Conservation (phyloP, 1,140 invertebrate genomes). For the Diachasmimorpha longicaudata region DNA sequence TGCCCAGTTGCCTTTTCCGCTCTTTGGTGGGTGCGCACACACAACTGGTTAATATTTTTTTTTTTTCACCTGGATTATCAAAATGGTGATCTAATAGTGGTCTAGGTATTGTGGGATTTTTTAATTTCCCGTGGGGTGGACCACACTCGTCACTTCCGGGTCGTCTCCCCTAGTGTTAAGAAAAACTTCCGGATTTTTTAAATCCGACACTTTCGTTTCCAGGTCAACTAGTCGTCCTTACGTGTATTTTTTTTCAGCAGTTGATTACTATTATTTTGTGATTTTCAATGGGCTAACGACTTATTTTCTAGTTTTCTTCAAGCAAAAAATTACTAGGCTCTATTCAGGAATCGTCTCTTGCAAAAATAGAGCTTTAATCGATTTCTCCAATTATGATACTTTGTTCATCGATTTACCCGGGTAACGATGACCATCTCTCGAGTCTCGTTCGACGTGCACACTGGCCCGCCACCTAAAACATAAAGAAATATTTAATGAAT, state of each 20-base stretch:
- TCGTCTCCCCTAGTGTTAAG: too few relatives aligned
- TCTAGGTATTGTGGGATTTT: neutral
- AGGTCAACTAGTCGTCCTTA: too few relatives aligned
- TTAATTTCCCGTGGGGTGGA: neutral
- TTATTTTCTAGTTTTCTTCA: too few relatives aligned
- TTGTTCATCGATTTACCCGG: constrained; percentile 64
- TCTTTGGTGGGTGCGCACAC: constrained; percentile 35
- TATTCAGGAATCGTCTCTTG: too few relatives aligned
- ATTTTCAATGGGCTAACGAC: too few relatives aligned
- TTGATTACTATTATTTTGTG: neutral
- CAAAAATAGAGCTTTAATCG: too few relatives aligned
- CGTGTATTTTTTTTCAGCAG: too few relatives aligned
- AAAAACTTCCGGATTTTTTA: too few relatives aligned
- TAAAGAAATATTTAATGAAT: neutral
- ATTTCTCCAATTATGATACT: neutral
- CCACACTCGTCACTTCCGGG: neutral
- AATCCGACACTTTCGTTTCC: too few relatives aligned
- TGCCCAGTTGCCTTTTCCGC: constrained; percentile 42
- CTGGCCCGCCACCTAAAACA: constrained; percentile 54
- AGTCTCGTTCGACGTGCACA: constrained; percentile 50
- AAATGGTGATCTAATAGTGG: neutral
- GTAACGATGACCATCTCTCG: constrained; percentile 75
- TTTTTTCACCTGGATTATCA: neutral
- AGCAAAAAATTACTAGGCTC: too few relatives aligned
- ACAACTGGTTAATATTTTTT: neutral